phyloP scores from a whole-genome alignment of 2,888 invertebrate species.

The Tribolium freemani region DNA sequence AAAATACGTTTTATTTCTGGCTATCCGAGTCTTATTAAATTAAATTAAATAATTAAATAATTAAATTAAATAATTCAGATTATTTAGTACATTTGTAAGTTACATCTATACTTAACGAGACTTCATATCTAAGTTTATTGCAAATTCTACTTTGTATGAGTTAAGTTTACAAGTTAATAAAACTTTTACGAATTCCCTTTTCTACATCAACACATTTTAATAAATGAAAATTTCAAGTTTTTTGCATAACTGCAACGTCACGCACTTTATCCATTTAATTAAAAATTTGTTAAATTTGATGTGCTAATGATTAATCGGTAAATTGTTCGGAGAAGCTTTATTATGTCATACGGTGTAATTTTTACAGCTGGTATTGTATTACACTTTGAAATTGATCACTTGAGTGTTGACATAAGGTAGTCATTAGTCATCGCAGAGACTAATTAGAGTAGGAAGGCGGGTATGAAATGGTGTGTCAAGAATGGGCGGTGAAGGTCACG shows the following conservation, averaged over 20 bases:
- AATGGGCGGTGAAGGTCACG: slow-evolving; percentile 8
- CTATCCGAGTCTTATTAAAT: too few relatives aligned
- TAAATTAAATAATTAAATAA: too few relatives aligned
- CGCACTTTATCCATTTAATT: neutral
- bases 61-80: neutral
- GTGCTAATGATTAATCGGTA: neutral
- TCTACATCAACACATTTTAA: neutral
- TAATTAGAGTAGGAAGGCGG: slow-evolving; percentile 19
- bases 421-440: slow-evolving; percentile 28
- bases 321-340: neutral
- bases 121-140: neutral
- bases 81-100: neutral
- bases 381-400: slow-evolving; percentile 26
- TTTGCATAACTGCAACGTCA: neutral
- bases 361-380: slow-evolving; percentile 19
- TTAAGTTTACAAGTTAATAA: neutral
- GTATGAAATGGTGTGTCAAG: slow-evolving; percentile 7
- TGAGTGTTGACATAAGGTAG: slow-evolving; percentile 25
- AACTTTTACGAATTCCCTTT: neutral
- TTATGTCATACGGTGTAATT: neutral
- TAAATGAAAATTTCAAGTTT: neutral
- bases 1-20: too few relatives aligned
- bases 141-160: neutral
- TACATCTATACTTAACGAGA: neutral
- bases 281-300: neutral